Conservation (phyloP, 2,888 invertebrate genomes). For the Sericinus montela region DNA sequence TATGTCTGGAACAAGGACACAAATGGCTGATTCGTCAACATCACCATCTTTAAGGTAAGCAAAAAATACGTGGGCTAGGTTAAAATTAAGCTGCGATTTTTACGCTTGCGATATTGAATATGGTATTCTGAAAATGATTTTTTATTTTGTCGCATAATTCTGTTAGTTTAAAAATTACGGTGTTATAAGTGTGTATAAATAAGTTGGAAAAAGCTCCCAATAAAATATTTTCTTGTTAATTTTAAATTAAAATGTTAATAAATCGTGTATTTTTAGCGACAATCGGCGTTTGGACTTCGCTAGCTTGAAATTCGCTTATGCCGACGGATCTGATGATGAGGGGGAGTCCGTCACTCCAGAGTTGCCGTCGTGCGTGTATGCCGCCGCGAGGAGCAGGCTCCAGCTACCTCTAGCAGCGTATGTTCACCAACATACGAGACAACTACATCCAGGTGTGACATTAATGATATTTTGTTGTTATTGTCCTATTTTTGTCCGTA, state of each 20-base stretch:
- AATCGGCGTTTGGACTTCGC: conserved; percentile 60
- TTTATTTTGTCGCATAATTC: too few relatives aligned
- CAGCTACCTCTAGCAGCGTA: conserved; percentile 67
- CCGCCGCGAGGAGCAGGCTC: conserved; percentile 69
- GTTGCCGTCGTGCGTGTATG: conserved; percentile 90
- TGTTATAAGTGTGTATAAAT: too few relatives aligned
- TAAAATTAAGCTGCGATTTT: too few relatives aligned
- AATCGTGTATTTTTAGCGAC: conserved; percentile 39
- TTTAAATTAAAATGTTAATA: too few relatives aligned
- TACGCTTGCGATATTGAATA: too few relatives aligned
- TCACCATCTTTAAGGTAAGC: conserved; percentile 83
- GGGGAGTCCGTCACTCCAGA: conserved; percentile 81
- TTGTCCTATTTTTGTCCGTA: too few relatives aligned
- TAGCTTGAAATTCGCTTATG: conserved; percentile 62
- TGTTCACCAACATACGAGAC: conserved; percentile 67
- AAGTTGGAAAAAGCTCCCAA: too few relatives aligned
- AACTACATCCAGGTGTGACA: conserved; percentile 55
- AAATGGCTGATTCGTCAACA: conserved; percentile 83
- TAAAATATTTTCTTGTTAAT: too few relatives aligned
- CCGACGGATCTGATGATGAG: conserved; percentile 71
- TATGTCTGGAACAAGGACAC: conserved; percentile 75
- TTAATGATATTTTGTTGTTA: not conserved
- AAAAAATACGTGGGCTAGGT: too few relatives aligned
- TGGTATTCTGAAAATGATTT: too few relatives aligned
- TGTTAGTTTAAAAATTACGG: too few relatives aligned